These are phyloP conservation scores for Sialis fuliginosa DNA, from an alignment of 2,888 invertebrate genomes.

Conservation along the genomic window DNA sequence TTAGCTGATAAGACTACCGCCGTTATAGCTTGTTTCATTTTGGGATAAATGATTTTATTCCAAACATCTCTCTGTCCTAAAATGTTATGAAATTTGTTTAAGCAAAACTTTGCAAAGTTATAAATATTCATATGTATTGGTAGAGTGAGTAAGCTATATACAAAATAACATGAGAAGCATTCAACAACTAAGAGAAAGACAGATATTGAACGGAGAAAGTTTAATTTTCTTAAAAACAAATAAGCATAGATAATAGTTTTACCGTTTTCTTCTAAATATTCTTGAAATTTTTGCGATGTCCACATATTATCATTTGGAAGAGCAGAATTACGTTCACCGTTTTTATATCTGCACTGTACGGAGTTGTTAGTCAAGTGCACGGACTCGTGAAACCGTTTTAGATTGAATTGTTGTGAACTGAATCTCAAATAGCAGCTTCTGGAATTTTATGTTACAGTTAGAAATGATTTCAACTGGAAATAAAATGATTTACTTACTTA, in stretches of 20 bases:
- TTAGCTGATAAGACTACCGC: conserved; percentile 67
- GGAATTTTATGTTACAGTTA: conserved; percentile 9
- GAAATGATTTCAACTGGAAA: not conserved
- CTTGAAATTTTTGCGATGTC: conserved; percentile 53
- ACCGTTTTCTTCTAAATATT: conserved; percentile 32
- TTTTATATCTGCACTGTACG: conserved; percentile 59
- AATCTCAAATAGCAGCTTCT: conserved; percentile 70
- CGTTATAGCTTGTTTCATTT: conserved; percentile 67
- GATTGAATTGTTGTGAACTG: conserved; percentile 64
- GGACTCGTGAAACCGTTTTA: conserved; percentile 64
- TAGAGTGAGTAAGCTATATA: too few species aligned
- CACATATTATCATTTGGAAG: conserved; percentile 74
- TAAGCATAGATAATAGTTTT: not conserved
- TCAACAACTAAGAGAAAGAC: too few species aligned
- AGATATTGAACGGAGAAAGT: too few species aligned
- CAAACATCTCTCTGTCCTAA: conserved; percentile 40
- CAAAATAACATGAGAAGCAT: too few species aligned
- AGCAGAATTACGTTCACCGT: conserved; percentile 31
- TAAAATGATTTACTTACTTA: conserved; percentile 25
- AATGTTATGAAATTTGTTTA: conserved; percentile 8
- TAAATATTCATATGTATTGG: too few species aligned
- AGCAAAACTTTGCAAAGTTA: too few species aligned
- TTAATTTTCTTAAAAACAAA: not conserved
- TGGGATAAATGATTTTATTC: conserved; percentile 61
- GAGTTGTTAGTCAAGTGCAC: conserved; percentile 81